A percentile compares a stretch with the other conserved stretches of the same genome.
Conservation (phyloP, 2,797 vertebrate species). For the Poecilia velifera region DNA sequence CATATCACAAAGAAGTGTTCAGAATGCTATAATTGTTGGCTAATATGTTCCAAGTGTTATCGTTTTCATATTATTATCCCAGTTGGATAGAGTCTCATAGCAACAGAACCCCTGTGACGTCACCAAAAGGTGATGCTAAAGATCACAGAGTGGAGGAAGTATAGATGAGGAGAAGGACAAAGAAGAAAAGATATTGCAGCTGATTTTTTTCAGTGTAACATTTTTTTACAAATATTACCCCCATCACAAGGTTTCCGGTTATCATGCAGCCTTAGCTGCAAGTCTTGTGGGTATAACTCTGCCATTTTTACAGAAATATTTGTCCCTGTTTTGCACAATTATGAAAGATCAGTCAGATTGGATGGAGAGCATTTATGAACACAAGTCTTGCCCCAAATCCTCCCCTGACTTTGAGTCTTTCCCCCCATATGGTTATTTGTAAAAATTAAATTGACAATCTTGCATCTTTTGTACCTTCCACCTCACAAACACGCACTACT, state of each 20-base stretch:
- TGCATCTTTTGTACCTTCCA: not conserved
- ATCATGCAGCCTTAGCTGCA: not conserved
- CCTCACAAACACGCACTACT: too few species aligned
- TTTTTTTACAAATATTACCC: not conserved
- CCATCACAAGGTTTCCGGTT: not conserved
- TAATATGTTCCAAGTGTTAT: not conserved
- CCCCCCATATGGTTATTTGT: not conserved
- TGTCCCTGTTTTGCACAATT: not conserved
- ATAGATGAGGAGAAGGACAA: not conserved
- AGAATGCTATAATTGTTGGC: not conserved
- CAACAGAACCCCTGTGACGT: not conserved
- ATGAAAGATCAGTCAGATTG: not conserved
- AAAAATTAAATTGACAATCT: not conserved
- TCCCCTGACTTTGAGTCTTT: not conserved
- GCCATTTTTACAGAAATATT: not conserved
- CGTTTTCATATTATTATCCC: not conserved
- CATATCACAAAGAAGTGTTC: not conserved
- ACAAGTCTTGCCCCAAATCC: not conserved
- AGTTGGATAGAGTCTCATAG: not conserved
- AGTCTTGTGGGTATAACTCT: not conserved
- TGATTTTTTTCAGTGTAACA: not conserved
- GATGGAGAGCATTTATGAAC: not conserved
- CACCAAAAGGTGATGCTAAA: not conserved
- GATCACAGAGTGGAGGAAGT: not conserved
- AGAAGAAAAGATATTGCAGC: not conserved